Conservation (phyloP, 2,888 invertebrate genomes). For the Cheilosia impressa region DNA sequence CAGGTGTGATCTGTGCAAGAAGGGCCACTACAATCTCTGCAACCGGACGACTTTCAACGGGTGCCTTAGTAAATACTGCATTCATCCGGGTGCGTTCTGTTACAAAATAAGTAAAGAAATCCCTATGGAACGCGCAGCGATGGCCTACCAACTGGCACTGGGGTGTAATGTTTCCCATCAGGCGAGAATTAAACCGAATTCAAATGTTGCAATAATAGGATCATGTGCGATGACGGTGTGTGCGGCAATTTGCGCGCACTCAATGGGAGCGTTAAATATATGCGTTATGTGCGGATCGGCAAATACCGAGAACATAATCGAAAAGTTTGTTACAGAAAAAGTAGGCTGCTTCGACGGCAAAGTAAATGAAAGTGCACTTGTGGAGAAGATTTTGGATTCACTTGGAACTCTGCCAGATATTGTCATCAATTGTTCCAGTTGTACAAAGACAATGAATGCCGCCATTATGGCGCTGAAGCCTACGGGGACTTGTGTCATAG, state of each 20-base stretch:
- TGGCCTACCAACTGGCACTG: constrained; percentile 79
- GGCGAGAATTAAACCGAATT: constrained; percentile 78
- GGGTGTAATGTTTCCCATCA: constrained; percentile 80
- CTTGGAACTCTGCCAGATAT: constrained; percentile 78
- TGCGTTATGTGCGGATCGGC: constrained; percentile 77
- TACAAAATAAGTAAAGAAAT: constrained; percentile 78
- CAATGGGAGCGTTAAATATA: constrained; percentile 79
- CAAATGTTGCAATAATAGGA: constrained; percentile 80
- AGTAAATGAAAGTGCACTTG: constrained; percentile 74
- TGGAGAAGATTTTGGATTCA: constrained; percentile 76
- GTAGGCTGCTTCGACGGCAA: constrained; percentile 76
- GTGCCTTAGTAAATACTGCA: constrained; percentile 78
- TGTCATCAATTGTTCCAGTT: constrained; percentile 80
- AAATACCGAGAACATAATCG: constrained; percentile 74
- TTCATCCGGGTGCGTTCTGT: constrained; percentile 80
- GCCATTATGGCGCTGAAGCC: constrained; percentile 79
- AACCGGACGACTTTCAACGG: constrained; percentile 78
- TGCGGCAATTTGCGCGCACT: constrained; percentile 78
- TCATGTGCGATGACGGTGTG: constrained; percentile 79
- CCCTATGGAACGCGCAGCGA: constrained; percentile 78
- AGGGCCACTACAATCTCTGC: constrained; percentile 80
- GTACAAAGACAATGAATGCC: constrained; percentile 79
- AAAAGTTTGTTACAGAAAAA: constrained; percentile 77
- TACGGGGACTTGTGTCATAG: constrained; percentile 78
- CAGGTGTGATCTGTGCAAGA: constrained; percentile 91